Base-by-base conservation (phyloP, 1,140 invertebrate genomes). In the Maniola jurtina region DNA sequence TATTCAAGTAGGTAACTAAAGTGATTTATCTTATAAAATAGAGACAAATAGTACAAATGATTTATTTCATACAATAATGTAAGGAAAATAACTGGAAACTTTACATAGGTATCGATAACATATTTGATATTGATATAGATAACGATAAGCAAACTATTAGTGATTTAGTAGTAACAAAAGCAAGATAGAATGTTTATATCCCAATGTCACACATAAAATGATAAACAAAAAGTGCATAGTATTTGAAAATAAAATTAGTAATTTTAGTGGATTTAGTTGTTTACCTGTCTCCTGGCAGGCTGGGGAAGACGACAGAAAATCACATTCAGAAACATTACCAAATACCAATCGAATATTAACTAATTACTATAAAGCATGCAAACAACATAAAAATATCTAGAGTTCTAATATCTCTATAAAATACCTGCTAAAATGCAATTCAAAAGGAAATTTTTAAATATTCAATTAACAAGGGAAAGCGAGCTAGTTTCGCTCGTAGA, bases 211-310 rank as follows among this genome's bases (percentile, higher is more conserved):
- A 56, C 45, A 59, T 2, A 14, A 50, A 34, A 33, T 8, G 40
- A 52, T 11, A 59, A 59, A 16, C 47, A 59, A 54, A 54, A 11
- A 55, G 47, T 34, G 56, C 42, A 8, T 60, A 59, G 34, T 11
- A 16, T 35, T 36, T 15, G 57, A 11, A 57, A 47, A 6, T 14
- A 35, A 64, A 10, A 16, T 65, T 52, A 54, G 11, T 45, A 45
- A 45, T 8, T 45, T 11, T 45, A 45, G n/a, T n/a, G 11, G 33
- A 60, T 61, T 61, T 35, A 55, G 60, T 72, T 50, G 50, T 76
- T 84, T 86, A 90, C 88, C 86, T 88, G 86, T 85, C 72, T 88
- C 86, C 86, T 89, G 87, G 87, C 87, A 89, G 85, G 87, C 87
- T 89, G 87, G 68, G 84, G 68, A 87, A 89, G 85, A 89, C 77